A percentile compares a stretch with the other conserved stretches of the same genome.
These are phyloP conservation scores for Parascotia fuliginaria DNA, from an alignment of 2,888 invertebrate species.

Conservation along the genomic window DNA sequence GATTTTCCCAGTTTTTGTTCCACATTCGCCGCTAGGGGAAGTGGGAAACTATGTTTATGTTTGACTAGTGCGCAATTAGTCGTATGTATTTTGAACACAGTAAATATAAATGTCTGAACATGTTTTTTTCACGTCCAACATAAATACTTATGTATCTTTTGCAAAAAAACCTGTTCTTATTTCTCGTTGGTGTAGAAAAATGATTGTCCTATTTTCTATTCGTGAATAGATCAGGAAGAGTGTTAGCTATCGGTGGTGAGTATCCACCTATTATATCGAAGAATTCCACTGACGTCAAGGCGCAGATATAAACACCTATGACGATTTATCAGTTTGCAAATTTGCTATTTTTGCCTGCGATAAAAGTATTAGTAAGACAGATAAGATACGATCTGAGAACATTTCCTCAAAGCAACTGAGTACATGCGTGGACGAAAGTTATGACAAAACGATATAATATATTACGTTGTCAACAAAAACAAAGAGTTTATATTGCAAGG, in stretches of 20 bases:
- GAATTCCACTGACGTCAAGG: constrained; percentile 50
- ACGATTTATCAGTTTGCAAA: constrained; percentile 60
- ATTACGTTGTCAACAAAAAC: constrained; percentile 20
- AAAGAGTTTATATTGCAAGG: constrained; percentile 44
- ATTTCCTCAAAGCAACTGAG: constrained; percentile 75
- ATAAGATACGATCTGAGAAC: constrained; percentile 60
- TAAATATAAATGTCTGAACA: neutral
- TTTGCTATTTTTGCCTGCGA: constrained; percentile 59
- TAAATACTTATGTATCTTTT: neutral
- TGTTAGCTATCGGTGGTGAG: constrained; percentile 9
- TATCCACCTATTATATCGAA: constrained; percentile 6
- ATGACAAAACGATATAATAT: constrained; percentile 26
- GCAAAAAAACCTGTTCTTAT: constrained; percentile 2
- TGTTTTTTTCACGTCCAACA: neutral
- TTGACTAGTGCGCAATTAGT: constrained; percentile 12
- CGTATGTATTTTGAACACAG: neutral
- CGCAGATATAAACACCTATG: constrained; percentile 44
- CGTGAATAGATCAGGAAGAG: constrained; percentile 25
- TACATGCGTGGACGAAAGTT: constrained; percentile 33
- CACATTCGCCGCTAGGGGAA: constrained; percentile 17
- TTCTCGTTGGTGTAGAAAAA: neutral
- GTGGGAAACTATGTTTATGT: constrained; percentile 16
- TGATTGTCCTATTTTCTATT: constrained; percentile 11
- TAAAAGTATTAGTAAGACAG: constrained; percentile 56
- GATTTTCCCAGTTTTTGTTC: constrained; percentile 29